Conservation (phyloP, 35 echinoderm and acorn worm genomes). For the Holothuria glaberrima region DNA sequence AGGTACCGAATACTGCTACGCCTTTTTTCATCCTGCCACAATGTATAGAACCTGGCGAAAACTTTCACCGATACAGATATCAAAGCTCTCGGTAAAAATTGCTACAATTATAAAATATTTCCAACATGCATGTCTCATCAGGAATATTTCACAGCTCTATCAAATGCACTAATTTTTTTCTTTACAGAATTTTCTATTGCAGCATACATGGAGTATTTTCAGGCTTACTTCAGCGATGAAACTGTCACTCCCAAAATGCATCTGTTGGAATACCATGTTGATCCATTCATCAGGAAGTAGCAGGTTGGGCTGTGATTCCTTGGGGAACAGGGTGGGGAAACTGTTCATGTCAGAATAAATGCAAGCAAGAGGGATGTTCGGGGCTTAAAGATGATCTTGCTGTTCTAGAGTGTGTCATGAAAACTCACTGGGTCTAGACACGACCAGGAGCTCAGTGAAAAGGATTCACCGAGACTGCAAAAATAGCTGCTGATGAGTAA, state of each 20-base stretch:
- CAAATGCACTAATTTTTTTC: neutral
- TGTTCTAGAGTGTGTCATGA: constrained; percentile 25
- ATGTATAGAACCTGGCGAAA: neutral
- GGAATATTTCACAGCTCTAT: neutral
- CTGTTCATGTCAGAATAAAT: constrained; percentile 61
- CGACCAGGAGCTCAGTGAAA: constrained; percentile 21
- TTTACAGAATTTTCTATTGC: constrained; percentile 35
- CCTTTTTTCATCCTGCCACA: constrained; percentile 41
- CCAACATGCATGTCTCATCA: neutral
- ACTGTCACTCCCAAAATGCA: constrained; percentile 62
- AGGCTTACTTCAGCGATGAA: constrained; percentile 30
- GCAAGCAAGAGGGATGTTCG: constrained; percentile 43
- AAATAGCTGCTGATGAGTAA: neutral
- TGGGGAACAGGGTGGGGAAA: constrained; percentile 73
- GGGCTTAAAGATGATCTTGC: constrained; percentile 44
- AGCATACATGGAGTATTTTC: constrained; percentile 28
- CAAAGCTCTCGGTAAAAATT: constrained; percentile 19
- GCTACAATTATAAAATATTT: neutral
- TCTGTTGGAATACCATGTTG: constrained; percentile 63
- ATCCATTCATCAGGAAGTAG: constrained; percentile 57
- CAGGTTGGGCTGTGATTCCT: constrained; percentile 45
- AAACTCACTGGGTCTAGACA: constrained; percentile 44
- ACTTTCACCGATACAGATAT: constrained; percentile 1
- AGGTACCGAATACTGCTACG: neutral
- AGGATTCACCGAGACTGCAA: neutral